These are phyloP conservation scores for Aplocera efformata DNA, from an alignment of 2,888 invertebrate species.

Conservation along the genomic window DNA sequence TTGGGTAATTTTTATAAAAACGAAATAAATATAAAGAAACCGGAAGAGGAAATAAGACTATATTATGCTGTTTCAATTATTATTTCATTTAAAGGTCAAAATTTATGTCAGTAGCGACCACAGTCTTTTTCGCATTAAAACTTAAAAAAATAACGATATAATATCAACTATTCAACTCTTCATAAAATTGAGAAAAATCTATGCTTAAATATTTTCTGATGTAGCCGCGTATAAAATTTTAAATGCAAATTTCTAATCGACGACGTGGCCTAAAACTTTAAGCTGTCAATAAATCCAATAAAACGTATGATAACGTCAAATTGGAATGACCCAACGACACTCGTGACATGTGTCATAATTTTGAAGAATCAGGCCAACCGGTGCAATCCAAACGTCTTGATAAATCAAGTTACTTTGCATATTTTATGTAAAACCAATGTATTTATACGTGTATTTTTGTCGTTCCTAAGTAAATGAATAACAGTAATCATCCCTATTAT, in stretches of 20 bases:
- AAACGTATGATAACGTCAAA: constrained; percentile 25
- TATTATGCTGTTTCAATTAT: too few relatives aligned
- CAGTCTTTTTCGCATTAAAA: too few relatives aligned
- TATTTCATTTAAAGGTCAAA: too few relatives aligned
- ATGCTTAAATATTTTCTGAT: constrained; percentile 3
- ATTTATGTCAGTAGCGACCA: too few relatives aligned
- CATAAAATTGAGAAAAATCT: constrained; percentile 6
- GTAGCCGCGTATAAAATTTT: constrained; percentile 7
- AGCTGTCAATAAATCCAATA: constrained; percentile 24
- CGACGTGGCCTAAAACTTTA: constrained; percentile 22
- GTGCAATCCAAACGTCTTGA: constrained; percentile 13
- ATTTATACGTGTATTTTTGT: constrained; percentile 9
- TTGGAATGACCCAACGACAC: constrained; percentile 22
- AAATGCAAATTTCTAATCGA: constrained; percentile 22
- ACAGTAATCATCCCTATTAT: constrained; percentile 4
- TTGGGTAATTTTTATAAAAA: too few relatives aligned
- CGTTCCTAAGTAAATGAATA: constrained; percentile 6
- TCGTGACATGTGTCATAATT: constrained; percentile 27
- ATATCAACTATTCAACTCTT: not conserved
- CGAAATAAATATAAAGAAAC: too few relatives aligned
- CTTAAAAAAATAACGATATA: too few relatives aligned
- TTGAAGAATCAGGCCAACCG: constrained; percentile 15
- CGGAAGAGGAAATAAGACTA: too few relatives aligned
- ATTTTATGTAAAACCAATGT: constrained; percentile 15
- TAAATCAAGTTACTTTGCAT: constrained; percentile 24